Evolutionary conservation across 1,140 invertebrate genomes (phyloP), one percentile per base, ranked within the genome.

Genomic region (Musca domestica): DNA sequence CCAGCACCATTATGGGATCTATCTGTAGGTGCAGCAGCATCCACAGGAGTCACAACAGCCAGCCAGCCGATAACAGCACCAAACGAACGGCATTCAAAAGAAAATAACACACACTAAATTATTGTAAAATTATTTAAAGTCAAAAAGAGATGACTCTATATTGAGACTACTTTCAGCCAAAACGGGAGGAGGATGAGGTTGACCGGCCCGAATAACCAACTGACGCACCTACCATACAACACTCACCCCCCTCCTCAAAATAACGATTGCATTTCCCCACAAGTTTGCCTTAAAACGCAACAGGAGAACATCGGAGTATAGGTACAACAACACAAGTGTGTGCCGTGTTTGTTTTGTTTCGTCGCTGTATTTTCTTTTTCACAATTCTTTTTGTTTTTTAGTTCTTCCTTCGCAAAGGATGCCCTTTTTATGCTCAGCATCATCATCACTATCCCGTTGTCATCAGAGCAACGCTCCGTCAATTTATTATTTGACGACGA

Each of bases 81-180:
- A 52, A 52, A 19, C 10, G 23, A 17, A 23, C 6, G 6, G 49
- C 15, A 22, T 25, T 22, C 52, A 56, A 56, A 56, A 56, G 23
- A 49, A 49, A 12, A 52, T 17, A 52, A 10, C 15, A 27, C 27
- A 34, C 56, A 61, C 27, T 61, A 61, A 17, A 61, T 61, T 61
- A 41, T 61, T 61, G 56, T 30, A 61, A 61, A 61, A 61, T 34
- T 34, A 41, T 61, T 61, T 34, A 61, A 61, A 61, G 56, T 34
- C 56, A 34, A 41, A 61, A 61, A 61, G 56, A 61, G 56, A 61
- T 61, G 56, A 61, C 56, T 61, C 48, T 51, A 51, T 61, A 34
- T 34, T n/a, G n/a, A 41, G 17, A 20, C n/a, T n/a, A n/a, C n/a
- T n/a, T n/a, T n/a, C 7, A 19, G 17, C 9, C 25, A 61, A 56